Base-by-base conservation (phyloP, 2,113 vertebrate species). In the Rissa tridactyla region DNA sequence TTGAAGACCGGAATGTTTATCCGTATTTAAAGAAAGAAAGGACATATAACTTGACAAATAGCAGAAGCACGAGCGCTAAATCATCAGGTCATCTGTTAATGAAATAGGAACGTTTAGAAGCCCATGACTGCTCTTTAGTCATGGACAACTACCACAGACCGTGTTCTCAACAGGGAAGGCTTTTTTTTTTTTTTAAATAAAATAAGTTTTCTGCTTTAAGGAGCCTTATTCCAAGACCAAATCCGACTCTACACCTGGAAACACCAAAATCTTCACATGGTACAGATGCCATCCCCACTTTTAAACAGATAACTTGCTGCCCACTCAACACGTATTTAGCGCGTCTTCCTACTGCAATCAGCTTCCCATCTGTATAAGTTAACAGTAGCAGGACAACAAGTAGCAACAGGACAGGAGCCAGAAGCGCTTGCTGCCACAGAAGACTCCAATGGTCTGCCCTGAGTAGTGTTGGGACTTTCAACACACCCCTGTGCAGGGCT, bases 301-400 rank as follows among this genome's bases (percentile, higher is more conserved):
- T 78, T 58, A 86, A 73, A 12, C 17, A 69, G 66, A 62, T 29
- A 75, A 65, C 6, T 30, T 54, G 27, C 58, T 82, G 58, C 36
- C 30, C 34, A 52, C 57, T 69, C 10, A 2, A 32, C 0, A 1
- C 34, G 4, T 3, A 29, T 3, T 42, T 62, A 85, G 32, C 36
- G 23, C 8, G 7, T 16, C 47, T 62, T 55, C 29, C 38, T 51
- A 18, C 21, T 34, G 34, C 25, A 57, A 6, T 21, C 29, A n/a
- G 4, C 10, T 64, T 88, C 38, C 32, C 20, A 49, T 2, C 58
- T 64, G 4, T 4, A 0, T 20, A 55, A 71, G 18, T 21, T 32
- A 25, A 21, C 7, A 4, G 51, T 7, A 75, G 51, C 14, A 60
- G 0, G 0, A 62, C 47, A 65, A 17, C 6, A 80, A n/a, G 3